Conservation (phyloP, 2,113 vertebrate genomes). For the Xiphophorus hellerii region DNA sequence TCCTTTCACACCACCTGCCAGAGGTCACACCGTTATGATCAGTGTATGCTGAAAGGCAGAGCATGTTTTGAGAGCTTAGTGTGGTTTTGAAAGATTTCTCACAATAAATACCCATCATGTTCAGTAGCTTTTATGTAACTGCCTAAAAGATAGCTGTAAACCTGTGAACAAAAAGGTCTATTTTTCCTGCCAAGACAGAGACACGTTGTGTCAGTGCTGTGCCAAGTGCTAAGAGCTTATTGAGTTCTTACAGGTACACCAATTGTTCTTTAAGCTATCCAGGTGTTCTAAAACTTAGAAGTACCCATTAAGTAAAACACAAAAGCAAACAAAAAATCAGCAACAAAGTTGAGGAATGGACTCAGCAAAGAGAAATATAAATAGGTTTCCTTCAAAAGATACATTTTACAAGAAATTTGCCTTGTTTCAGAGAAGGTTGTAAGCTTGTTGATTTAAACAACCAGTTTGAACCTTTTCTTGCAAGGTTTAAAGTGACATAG, state of each 20-base stretch:
- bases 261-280: not conserved
- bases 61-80: conserved; percentile 24
- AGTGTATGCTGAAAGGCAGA: conserved; percentile 41
- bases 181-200: conserved; percentile 15
- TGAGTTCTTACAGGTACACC: not conserved
- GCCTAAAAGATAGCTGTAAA: conserved; percentile 28
- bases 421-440: not conserved
- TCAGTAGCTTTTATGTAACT: conserved; percentile 35
- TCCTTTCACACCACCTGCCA: not conserved
- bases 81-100: not conserved
- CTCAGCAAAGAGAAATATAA: not conserved
- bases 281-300: conserved; percentile 52
- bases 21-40: not conserved
- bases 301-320: conserved; percentile 28
- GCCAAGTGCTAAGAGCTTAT: conserved; percentile 13
- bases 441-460: not conserved
- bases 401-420: not conserved
- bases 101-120: conserved; percentile 39
- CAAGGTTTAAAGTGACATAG: not conserved
- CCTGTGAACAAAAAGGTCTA: conserved; percentile 1
- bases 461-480: not conserved
- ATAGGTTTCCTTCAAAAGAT: not conserved
- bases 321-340: conserved; percentile 36
- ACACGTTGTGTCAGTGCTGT: conserved; percentile 1
- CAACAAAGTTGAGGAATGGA: conserved; percentile 24